phyloP scores from a whole-genome alignment of 2,113 vertebrate species.

The Leiothrix lutea region DNA sequence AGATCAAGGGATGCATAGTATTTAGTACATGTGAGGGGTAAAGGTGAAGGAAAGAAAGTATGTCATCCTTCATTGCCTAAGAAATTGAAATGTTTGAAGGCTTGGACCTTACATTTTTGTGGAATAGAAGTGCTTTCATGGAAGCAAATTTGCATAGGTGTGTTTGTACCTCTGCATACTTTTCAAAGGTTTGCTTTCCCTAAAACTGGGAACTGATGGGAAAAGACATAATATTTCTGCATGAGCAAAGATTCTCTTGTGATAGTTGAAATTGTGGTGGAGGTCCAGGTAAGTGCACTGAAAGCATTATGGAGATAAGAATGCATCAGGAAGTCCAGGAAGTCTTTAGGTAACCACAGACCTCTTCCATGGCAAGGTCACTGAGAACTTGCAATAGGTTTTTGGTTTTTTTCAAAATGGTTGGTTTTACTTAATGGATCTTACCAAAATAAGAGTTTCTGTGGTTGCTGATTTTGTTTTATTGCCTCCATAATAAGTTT shows the following conservation, averaged over 20 bases:
- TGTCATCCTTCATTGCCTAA: background rate
- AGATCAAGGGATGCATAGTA: background rate
- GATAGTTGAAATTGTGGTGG: background rate
- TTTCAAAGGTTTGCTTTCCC: background rate
- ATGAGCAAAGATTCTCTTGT: background rate
- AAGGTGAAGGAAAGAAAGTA: background rate
- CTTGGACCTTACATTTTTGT: background rate
- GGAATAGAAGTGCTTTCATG: background rate
- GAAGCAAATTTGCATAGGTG: background rate
- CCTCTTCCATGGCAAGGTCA: background rate
- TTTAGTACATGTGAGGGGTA: background rate
- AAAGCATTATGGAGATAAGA: background rate
- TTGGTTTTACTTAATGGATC: background rate
- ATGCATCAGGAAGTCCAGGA: background rate
- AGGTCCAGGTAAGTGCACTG: background rate
- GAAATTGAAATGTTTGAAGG: background rate
- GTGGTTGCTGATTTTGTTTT: background rate
- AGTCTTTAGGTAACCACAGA: background rate
- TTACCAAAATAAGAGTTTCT: background rate
- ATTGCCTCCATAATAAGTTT: background rate
- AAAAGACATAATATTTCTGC: background rate
- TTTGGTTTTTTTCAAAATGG: background rate
- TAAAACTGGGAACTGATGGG: background rate
- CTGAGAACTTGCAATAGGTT: background rate
- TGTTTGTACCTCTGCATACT: background rate